phyloP scores from a whole-genome alignment of 2,113 vertebrate genomes.

The Pantherophis guttatus region DNA sequence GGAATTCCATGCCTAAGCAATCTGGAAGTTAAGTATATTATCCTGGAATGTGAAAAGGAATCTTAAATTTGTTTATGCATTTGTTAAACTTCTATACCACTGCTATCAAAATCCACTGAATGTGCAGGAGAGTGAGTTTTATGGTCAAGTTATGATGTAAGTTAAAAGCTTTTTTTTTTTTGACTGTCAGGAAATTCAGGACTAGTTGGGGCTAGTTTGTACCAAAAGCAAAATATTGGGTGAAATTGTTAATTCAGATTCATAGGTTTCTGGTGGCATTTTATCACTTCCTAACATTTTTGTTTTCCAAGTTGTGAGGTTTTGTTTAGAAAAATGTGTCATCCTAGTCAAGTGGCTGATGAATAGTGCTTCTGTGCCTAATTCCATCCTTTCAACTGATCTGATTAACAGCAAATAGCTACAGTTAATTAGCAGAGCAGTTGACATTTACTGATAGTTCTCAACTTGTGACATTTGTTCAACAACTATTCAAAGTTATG shows the following conservation, averaged over 20 bases:
- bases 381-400: not conserved
- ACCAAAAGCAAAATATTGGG: not conserved
- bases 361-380: not conserved
- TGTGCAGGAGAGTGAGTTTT: not conserved
- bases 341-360: not conserved
- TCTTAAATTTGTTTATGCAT: not conserved
- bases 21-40: slow-evolving; percentile 1
- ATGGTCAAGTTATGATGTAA: not conserved
- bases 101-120: not conserved
- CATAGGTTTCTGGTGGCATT: not conserved
- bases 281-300: not conserved
- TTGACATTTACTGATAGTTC: not conserved
- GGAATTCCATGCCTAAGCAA: not conserved
- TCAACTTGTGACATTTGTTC: not conserved
- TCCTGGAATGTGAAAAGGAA: not conserved
- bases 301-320: not conserved
- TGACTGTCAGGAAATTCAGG: not conserved
- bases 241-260: not conserved
- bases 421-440: not conserved
- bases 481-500: not conserved
- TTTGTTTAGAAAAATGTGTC: not conserved
- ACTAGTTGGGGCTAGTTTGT: not conserved
- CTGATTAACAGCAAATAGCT: not conserved
- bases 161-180: not conserved
- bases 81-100: not conserved